phyloP scores from a whole-genome alignment of 2,797 vertebrate genomes.

The Huso huso region DNA sequence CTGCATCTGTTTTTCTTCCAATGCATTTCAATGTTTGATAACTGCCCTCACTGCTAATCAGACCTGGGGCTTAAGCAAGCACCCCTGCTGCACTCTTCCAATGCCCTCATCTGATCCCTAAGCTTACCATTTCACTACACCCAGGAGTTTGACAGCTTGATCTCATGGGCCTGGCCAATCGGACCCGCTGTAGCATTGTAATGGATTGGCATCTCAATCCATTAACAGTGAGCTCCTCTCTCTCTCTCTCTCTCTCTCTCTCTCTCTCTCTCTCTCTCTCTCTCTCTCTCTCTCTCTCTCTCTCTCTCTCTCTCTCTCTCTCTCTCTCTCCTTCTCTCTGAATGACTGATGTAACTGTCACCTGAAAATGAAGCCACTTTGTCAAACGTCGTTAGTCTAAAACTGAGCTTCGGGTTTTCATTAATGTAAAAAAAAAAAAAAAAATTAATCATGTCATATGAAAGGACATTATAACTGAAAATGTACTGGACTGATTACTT shows the following conservation, averaged over 20 bases:
- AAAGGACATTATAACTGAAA: not conserved
- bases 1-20: no score
- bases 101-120: no score
- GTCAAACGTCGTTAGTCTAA: not conserved
- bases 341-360: no score
- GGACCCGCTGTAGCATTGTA: not conserved
- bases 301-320: not conserved
- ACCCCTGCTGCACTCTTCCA: no score
- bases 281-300: not conserved
- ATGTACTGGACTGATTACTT: no score
- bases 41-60: conserved; percentile 3
- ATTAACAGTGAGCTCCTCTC: conserved; percentile 1
- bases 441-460: not conserved
- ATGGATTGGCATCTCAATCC: not conserved
- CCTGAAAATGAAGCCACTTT: not conserved
- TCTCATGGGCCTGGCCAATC: conserved; percentile 1
- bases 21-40: no score
- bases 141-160: conserved; percentile 1
- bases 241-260: conserved; percentile 7
- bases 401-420: not conserved
- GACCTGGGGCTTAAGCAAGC: conserved; percentile 14
- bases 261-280: not conserved
- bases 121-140: not conserved
- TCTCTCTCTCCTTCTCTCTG: not conserved
- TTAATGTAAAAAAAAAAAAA: not conserved